These are phyloP conservation scores for Spicauda simplicius DNA, from an alignment of 2,888 invertebrate species.

Conservation along the genomic window DNA sequence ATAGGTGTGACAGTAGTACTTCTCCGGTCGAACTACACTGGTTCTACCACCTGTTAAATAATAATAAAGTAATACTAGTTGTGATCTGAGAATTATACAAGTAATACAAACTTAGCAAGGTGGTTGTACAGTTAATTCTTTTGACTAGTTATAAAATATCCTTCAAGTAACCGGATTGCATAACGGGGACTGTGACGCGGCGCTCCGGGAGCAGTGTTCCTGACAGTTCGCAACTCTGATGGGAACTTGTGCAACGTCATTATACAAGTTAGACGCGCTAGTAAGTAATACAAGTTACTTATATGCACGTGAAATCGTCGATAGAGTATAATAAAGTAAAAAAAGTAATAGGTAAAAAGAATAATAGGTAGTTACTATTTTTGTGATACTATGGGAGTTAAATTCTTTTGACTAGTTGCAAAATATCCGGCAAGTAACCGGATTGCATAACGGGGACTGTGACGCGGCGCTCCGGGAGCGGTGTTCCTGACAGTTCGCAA, in stretches of 20 bases:
- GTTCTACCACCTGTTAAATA: no score
- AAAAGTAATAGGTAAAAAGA: no score
- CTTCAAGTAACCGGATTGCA: background rate
- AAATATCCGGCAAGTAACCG: background rate
- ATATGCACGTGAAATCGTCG: no score
- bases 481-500: slow-evolving; percentile 19
- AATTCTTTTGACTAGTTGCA: background rate
- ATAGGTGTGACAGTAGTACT: no score
- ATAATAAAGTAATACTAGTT: no score
- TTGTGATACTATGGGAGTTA: no score
- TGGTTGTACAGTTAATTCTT: background rate
- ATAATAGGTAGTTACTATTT: no score
- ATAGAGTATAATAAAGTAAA: no score
- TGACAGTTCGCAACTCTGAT: slow-evolving; percentile 23
- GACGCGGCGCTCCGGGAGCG: slow-evolving; percentile 4
- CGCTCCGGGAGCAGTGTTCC: slow-evolving; percentile 8
- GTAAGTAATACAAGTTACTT: no score
- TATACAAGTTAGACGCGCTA: slow-evolving; percentile 15
- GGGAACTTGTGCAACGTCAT: slow-evolving; percentile 27
- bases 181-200: background rate
- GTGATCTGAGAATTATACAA: no score
- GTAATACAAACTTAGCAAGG: background rate
- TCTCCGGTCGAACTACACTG: no score
- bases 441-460: slow-evolving; percentile 4
- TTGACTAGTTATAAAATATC: background rate